Percentiles rank a stretch among this genome's conserved stretches.
phyloP scores from a whole-genome alignment of 2,888 invertebrate species.

The Eupelmus urozonus region DNA sequence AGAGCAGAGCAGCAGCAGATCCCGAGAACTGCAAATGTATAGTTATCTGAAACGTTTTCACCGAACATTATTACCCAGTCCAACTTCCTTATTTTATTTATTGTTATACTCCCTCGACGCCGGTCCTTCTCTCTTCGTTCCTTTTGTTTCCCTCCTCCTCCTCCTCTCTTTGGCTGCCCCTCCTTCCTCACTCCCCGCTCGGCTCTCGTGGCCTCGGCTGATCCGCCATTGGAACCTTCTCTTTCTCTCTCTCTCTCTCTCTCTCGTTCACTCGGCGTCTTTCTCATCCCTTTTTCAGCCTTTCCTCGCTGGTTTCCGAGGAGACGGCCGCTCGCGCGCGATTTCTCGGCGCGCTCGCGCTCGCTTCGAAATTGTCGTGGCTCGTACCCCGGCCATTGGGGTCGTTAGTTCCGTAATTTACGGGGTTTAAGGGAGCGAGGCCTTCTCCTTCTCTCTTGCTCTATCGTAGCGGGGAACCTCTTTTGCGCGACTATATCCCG shows the following conservation, averaged over 20 bases:
- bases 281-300: conserved; percentile 64
- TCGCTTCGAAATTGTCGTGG: conserved; percentile 55
- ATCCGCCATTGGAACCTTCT: conserved; percentile 50
- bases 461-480: conserved; percentile 16
- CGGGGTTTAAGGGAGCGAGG: conserved; percentile 67
- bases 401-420: conserved; percentile 72
- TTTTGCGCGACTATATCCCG: conserved; percentile 5
- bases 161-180: conserved; percentile 7
- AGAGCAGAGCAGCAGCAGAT: conserved; percentile 31
- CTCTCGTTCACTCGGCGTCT: too few relatives aligned
- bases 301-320: conserved; percentile 60
- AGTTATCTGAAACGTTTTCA: conserved; percentile 58
- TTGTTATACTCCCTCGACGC: conserved; percentile 59
- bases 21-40: conserved; percentile 58
- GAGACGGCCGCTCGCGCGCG: conserved; percentile 47
- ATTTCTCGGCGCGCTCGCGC: conserved; percentile 53
- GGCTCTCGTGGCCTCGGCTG: conserved; percentile 43
- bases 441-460: conserved; percentile 12
- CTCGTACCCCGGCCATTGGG: conserved; percentile 62
- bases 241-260: conserved; percentile 32
- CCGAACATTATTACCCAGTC: conserved; percentile 60
- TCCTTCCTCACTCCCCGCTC: conserved; percentile 17
- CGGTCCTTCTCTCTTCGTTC: conserved; percentile 58
- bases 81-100: conserved; percentile 70
- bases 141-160: conserved; percentile 50